Conservation (phyloP, 2,113 vertebrate species). For the Eudyptes chrysolophus region DNA sequence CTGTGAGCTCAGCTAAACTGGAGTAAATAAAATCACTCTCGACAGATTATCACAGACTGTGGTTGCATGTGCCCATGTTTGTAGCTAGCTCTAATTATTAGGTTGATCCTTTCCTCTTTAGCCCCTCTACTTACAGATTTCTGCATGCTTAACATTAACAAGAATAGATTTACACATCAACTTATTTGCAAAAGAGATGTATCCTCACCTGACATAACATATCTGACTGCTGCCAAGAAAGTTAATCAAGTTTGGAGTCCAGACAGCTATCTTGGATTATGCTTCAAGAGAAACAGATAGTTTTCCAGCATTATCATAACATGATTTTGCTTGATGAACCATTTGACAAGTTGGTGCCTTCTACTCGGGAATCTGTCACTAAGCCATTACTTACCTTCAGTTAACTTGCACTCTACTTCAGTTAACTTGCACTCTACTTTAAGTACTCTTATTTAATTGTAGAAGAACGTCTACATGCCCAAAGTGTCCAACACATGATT, state of each 20-base stretch:
- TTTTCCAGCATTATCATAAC: not conserved
- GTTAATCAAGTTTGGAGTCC: not conserved
- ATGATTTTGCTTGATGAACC: not conserved
- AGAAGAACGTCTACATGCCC: not conserved
- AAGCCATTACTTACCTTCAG: not conserved
- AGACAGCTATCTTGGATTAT: not conserved
- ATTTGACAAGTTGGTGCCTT: not conserved
- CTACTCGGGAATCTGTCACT: not conserved
- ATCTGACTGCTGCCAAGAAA: not conserved
- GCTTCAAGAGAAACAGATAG: not conserved
- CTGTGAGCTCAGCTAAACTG: not conserved
- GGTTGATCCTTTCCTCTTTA: not conserved
- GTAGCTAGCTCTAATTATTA: not conserved
- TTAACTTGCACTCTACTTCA: not conserved
- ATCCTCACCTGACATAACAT: not conserved
- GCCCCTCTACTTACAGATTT: not conserved
- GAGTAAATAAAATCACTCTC: not conserved
- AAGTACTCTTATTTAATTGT: not conserved
- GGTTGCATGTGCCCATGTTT: not conserved
- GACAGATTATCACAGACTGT: not conserved
- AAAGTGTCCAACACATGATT: not conserved
- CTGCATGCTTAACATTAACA: not conserved
- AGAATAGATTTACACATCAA: not conserved
- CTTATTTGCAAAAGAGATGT: not conserved
- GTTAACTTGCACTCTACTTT: not conserved